Base-by-base conservation (phyloP, 2,888 invertebrate genomes). In the Lepetodrilus schrolli region DNA sequence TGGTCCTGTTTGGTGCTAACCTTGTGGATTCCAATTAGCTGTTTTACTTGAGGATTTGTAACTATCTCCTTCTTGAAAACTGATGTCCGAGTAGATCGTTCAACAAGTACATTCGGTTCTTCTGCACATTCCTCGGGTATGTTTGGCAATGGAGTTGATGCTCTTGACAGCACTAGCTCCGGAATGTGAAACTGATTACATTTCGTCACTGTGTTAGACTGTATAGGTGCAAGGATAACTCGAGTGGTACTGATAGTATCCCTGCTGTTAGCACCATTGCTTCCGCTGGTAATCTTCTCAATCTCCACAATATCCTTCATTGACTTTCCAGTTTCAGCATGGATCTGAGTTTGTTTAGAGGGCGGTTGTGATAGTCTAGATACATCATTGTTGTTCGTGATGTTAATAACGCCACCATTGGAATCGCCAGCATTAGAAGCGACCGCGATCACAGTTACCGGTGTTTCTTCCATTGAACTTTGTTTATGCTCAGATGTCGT, bases 381-480 rank as follows among this genome's bases (percentile, higher is more conserved):
- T 26, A 23, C 13, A 8, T 30, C 58, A 13, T 2, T 17, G 0
- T 1, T 23, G 10, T 58, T 17, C 1, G 58, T 30, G 8, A 34
- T 34, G 17, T n/a, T 58, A 30, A 30, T 26, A 26, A 30, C 17
- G 4, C n/a, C 13, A n/a, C 7, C 17, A 30, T 58, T 34, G 26
- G 34, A n/a, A 34, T 58, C 58, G n/a, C n/a, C n/a, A n/a, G n/a
- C n/a, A n/a, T n/a, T n/a, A 2, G 58, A 58, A 13, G 58, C 58
- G 7, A 58, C 58, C 17, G 58, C 34, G 10, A 58, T 58, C 58
- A 23, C 34, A 17, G 58, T 58, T 3, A 58, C 58, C 10, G 58
- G 34, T 58, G 58, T 58, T 17, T 23, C 34, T 5, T 23, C 17
- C 17, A 20, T 48, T 21, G 21, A 4, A 21, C 48, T 48, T 5